Base-by-base conservation (phyloP, 1,140 invertebrate genomes). In the Sinella curviseta region DNA sequence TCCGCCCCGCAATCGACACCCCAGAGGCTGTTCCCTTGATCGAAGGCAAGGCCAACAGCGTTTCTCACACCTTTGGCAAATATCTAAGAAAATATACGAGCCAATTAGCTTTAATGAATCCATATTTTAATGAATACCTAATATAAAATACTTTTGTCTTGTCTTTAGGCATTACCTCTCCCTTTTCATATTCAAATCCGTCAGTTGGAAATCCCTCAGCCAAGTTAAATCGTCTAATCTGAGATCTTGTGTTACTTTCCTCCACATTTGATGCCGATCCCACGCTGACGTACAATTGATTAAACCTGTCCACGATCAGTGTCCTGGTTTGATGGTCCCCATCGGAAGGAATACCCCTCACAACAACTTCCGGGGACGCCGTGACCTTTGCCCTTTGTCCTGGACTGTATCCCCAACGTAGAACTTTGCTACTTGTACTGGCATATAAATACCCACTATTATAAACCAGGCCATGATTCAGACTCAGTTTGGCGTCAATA, bases 21-120 rank as follows among this genome's bases (percentile, higher is more conserved):
- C 82, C 82, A 83, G 2, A 82, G 67, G 0, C 35, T 20, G 24
- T 74, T 74, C n/a, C 36, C 16, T 1, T 4, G 4, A 35, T 82
- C 81, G 33, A 82, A 80, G 16, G 16, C 74, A 16, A 82, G 28
- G 17, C 73, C 81, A 20, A 82, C 81, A 20, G 16, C 30, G 35
- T 82, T 82, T 75, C 81, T 28, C 12, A 82, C 1, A 8, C 81
- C 81, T 17, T 79, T 39, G 16, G 67, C 81, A 36, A 76, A 82
- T 34, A 77, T 34, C 79, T 82, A 16, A 12, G 79, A 75, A 35
- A 34, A 12, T 12, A 12, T 12, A 48, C 20, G 8, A 48, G 39
- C n/a, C n/a, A n/a, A n/a, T n/a, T n/a, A 48, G 39, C 20, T 48
- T 48, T 20, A 48, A n/a, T n/a, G n/a, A n/a, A n/a, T n/a, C 20